phyloP scores from a whole-genome alignment of 2,888 invertebrate species.

The Nymphalis c-album region DNA sequence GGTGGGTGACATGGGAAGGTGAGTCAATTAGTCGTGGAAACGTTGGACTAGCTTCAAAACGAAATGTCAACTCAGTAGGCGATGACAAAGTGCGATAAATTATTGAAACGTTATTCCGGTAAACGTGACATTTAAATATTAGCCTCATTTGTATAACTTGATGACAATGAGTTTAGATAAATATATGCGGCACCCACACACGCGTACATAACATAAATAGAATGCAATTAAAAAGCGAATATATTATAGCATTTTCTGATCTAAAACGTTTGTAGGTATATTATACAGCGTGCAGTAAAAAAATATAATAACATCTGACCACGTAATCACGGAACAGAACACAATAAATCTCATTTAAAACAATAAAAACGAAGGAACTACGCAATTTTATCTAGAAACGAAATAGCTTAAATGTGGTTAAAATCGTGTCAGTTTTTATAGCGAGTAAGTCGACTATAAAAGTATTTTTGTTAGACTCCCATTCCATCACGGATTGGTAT shows the following conservation, averaged over 20 bases:
- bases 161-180: neutral
- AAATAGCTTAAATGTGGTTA: conserved; percentile 26
- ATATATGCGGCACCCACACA: neutral
- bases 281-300: neutral
- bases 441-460: conserved; percentile 22
- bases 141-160: neutral
- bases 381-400: conserved; percentile 24
- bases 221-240: neutral
- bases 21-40: conserved; percentile 58
- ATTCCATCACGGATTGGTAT: conserved; percentile 20
- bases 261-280: neutral
- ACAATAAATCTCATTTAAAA: conserved; percentile 21
- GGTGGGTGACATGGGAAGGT: conserved; percentile 63
- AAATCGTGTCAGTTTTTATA: conserved; percentile 34
- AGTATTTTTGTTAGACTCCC: conserved; percentile 29
- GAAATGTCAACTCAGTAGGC: conserved; percentile 44
- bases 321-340: conserved; percentile 20
- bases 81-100: conserved; percentile 27
- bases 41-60: conserved; percentile 59
- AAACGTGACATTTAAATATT: conserved; percentile 22
- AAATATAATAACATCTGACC: conserved; percentile 8
- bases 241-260: neutral
- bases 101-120: conserved; percentile 31
- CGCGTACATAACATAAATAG: neutral
- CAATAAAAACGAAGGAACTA: conserved; percentile 19